Percentiles rank a stretch among this genome's conserved stretches.
These are phyloP conservation scores for Trissonchulus latispiculum DNA, from an alignment of 2,888 invertebrate genomes.

Conservation along the genomic window DNA sequence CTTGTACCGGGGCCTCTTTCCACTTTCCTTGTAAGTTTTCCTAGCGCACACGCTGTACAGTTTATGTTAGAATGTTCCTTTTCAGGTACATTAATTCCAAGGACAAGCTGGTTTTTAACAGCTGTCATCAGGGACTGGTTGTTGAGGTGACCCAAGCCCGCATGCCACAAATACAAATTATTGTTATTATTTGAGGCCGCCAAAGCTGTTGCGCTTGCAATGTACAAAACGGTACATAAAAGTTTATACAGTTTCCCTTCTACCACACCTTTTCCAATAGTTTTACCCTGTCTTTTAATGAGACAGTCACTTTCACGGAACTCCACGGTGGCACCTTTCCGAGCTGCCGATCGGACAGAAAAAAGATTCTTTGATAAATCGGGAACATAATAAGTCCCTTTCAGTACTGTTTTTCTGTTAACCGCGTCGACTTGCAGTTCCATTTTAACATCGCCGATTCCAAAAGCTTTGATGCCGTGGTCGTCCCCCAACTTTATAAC, in stretches of 20 bases:
- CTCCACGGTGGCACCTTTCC: not conserved
- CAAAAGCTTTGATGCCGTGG: not conserved
- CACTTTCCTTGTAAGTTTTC: not conserved
- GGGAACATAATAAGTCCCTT: not conserved
- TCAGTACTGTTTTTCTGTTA: not conserved
- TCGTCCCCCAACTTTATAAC: not conserved
- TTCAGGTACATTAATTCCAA: not conserved
- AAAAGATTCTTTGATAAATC: not conserved
- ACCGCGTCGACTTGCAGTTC: not conserved
- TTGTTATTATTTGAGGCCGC: not conserved
- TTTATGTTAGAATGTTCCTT: not conserved
- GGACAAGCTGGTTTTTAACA: not conserved
- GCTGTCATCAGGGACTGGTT: not conserved
- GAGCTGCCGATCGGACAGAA: not conserved
- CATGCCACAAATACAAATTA: not conserved
- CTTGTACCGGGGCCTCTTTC: not conserved
- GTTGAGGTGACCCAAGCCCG: not conserved
- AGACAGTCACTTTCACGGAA: not conserved
- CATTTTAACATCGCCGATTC: not conserved
- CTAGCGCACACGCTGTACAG: not conserved
- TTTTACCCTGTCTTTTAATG: not conserved
- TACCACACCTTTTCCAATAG: not conserved
- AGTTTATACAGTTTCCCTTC: not conserved
- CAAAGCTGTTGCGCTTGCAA: not conserved
- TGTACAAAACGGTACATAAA: not conserved